Base-by-base conservation (phyloP, 2,113 vertebrate genomes). In the Aegotheles bennettii region DNA sequence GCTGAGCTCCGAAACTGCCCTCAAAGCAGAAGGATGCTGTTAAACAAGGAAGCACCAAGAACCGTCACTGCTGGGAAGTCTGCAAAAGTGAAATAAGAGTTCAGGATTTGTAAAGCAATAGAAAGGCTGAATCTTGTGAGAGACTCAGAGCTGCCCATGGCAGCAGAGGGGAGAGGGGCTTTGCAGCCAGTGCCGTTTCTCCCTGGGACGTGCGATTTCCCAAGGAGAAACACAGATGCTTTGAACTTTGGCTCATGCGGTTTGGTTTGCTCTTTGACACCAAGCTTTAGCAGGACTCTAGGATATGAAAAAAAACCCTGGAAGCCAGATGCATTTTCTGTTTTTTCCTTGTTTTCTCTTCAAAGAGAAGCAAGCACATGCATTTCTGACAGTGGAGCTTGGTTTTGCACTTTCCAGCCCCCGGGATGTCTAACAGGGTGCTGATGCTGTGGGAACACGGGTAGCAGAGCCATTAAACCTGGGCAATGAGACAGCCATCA, bases 391-490 rank as follows among this genome's bases (percentile, higher is more conserved):
- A 31, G 13, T 2, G 14, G 51, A 14, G 18, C 35, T 93, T 68
- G 48, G 23, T 29, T 86, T 78, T 61, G 51, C 51, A 8, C 4
- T 82, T 68, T 18, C 38, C 47, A 60, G 40, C 42, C 56, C 64
- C 11, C 36, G 13, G 33, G 16, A 11, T 2, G 4, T 63, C 71
- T 65, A 64, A 65, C 0, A 1, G 45, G 57, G 23, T 4, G 2
- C 54, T 84, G 71, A 10, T 86, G 59, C 67, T 23, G 26, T 81
- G 64, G 84, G 65, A 91, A 67, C 47, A 70, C 2, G 11, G 5
- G 35, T 68, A 60, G 43, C 54, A 67, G 64, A 78, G 10, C 36
- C 60, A 56, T 43, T 84, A 74, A 81, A 71, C 13, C 2, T 3
- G 5, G 50, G 33, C 47, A 92, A 31, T 9, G 31, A 28, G 31